Conservation (phyloP, 2,113 vertebrate species). For the Tamias sibiricus region DNA sequence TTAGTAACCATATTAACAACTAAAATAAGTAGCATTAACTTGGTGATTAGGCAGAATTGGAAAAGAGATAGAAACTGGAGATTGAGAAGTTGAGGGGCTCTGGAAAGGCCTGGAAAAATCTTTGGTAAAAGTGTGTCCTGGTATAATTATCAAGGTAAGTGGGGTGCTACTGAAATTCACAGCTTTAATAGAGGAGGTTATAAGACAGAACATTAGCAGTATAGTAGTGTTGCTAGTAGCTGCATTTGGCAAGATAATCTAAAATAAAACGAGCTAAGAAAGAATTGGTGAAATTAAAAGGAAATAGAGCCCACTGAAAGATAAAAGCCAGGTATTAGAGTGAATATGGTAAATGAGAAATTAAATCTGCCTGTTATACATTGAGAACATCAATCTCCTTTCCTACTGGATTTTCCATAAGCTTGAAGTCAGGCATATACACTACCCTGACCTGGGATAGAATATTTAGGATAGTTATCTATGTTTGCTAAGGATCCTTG, state of each 20-base stretch:
- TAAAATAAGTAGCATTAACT: not conserved
- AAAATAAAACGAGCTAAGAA: not conserved
- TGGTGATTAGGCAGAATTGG: not conserved
- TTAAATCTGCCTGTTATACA: not conserved
- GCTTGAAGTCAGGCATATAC: too few relatives aligned
- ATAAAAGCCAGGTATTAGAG: not conserved
- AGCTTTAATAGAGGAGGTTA: not conserved
- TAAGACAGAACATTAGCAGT: not conserved
- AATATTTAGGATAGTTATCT: not conserved
- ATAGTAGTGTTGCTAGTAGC: not conserved
- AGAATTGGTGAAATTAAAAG: not conserved
- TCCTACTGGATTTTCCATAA: not conserved
- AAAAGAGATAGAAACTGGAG: not conserved
- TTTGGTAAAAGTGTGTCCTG: too few relatives aligned
- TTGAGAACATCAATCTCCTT: not conserved
- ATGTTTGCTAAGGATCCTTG: not conserved
- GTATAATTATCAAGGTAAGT: not conserved
- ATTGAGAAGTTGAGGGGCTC: not conserved
- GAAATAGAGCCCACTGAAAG: not conserved
- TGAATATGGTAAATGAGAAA: not conserved
- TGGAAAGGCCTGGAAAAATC: not conserved
- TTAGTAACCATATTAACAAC: not conserved
- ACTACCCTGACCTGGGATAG: fast-evolving
- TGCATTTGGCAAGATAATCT: not conserved
- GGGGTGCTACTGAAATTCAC: not conserved